Percentiles rank a stretch among this genome's conserved stretches.
phyloP scores from a whole-genome alignment of 2,888 invertebrate species.

The Scotopteryx bipunctaria region DNA sequence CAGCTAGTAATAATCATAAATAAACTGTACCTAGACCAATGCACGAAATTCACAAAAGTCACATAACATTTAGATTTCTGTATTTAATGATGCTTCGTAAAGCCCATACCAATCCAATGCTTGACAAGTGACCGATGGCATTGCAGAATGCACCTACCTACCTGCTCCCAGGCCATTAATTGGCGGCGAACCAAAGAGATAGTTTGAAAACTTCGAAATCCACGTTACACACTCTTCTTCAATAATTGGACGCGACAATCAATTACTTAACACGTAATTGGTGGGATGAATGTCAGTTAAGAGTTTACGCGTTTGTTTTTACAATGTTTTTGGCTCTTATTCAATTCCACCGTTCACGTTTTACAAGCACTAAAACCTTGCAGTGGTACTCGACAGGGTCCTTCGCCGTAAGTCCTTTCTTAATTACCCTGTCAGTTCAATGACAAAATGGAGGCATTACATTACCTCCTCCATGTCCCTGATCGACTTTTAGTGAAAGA shows the following conservation, averaged over 20 bases:
- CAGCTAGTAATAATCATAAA: no score
- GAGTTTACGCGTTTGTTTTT: constrained; percentile 1
- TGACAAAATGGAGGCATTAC: no score
- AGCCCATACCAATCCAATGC: constrained; percentile 18
- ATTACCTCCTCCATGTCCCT: no score
- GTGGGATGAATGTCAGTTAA: constrained; percentile 6
- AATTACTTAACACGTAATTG: constrained; percentile 15
- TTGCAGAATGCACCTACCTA: constrained; percentile 22
- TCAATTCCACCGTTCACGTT: no score
- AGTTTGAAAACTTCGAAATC: constrained; percentile 26
- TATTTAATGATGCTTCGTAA: constrained; percentile 11
- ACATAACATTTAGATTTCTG: neutral
- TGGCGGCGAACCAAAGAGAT: constrained; percentile 33
- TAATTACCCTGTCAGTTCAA: no score
- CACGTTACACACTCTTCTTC: constrained; percentile 17
- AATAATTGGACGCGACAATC: constrained; percentile 23
- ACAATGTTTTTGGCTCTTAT: constrained; percentile 2
- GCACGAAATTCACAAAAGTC: no score
- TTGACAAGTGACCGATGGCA: constrained; percentile 30
- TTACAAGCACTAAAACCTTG: no score
- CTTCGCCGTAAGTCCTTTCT: no score
- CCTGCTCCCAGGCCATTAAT: constrained; percentile 19
- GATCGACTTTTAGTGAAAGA: no score
- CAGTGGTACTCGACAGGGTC: no score
- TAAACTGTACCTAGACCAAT: no score